Conservation (phyloP, 2,888 invertebrate genomes). For the Helicoverpa assulta region DNA sequence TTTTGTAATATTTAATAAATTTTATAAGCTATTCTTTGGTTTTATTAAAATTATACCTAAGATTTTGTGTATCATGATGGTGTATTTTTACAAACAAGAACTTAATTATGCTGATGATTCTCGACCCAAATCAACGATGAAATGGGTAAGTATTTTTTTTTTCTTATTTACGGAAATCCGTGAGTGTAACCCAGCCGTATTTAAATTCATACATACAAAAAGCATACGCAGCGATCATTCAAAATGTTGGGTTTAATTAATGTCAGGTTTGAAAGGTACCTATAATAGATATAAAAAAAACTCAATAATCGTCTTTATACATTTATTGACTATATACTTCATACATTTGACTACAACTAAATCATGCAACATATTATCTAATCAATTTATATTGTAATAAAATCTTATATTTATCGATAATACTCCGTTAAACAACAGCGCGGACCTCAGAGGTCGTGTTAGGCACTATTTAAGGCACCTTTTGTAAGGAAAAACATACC, state of each 20-base stretch:
- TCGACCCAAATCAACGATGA: no score
- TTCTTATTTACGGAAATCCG: no score
- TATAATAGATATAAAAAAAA: slow-evolving; percentile 37
- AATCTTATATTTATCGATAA: slow-evolving; percentile 68
- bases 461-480: slow-evolving; percentile 70
- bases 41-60: slow-evolving; percentile 40
- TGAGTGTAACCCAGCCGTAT: no score
- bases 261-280: no score
- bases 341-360: slow-evolving; percentile 63
- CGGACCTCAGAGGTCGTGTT: slow-evolving; percentile 50
- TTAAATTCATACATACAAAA: no score
- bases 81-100: no score
- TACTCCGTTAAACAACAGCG: slow-evolving; percentile 80
- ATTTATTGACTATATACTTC: slow-evolving; percentile 71
- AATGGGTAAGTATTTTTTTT: no score
- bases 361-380: slow-evolving; percentile 67
- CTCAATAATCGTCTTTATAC: slow-evolving; percentile 63
- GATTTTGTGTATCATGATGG: no score
- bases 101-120: no score
- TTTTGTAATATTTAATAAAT: slow-evolving; percentile 85
- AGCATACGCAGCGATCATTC: no score
- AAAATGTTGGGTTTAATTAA: no score
- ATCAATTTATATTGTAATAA: slow-evolving; percentile 51
- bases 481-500: neutral
- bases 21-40: slow-evolving; percentile 67